phyloP scores from a whole-genome alignment of 2,113 vertebrate species.

The Oxyruncus cristatus region DNA sequence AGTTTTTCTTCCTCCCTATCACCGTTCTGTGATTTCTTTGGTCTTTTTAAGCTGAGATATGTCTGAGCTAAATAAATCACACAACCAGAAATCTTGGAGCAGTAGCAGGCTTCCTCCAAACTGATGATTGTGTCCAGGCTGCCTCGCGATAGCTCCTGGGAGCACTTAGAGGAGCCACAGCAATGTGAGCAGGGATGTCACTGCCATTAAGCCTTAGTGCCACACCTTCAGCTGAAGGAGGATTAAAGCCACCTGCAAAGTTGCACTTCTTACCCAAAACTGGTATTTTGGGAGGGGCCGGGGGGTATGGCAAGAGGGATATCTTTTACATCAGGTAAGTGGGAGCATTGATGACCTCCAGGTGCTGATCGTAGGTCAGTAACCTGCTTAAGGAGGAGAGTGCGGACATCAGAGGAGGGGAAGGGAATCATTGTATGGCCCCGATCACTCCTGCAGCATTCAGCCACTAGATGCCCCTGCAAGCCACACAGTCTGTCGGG shows the following conservation, averaged over 20 bases:
- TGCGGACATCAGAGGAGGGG: background rate
- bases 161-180: background rate
- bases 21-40: background rate
- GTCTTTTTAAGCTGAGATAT: background rate
- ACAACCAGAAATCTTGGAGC: background rate
- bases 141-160: background rate
- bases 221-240: accelerated
- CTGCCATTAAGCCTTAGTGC: background rate
- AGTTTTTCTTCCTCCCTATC: background rate
- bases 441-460: background rate
- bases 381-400: background rate
- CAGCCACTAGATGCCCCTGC: slow-evolving; percentile 63
- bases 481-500: background rate
- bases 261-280: background rate
- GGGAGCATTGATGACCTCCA: background rate
- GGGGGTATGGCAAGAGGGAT: accelerated
- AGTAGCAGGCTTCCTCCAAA: background rate
- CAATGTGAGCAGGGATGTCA: accelerated
- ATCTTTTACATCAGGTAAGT: background rate
- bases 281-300: background rate
- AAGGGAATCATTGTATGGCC: accelerated
- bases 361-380: background rate
- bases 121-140: background rate
- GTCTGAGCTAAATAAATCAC: background rate
- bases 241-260: background rate